phyloP scores from a whole-genome alignment of 2,797 vertebrate genomes.

The Selene dorsalis region DNA sequence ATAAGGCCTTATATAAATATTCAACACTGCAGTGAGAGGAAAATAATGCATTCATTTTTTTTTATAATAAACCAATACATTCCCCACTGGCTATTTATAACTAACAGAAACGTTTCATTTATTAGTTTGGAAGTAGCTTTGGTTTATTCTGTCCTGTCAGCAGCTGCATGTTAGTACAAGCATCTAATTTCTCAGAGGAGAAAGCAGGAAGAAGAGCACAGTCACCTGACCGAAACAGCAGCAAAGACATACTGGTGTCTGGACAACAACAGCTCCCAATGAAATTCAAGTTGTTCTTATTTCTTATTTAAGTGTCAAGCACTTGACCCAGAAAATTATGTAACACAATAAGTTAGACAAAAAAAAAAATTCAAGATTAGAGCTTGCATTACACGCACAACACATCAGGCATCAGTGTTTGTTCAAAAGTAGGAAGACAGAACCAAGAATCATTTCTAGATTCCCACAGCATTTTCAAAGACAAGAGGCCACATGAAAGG shows the following conservation, averaged over 20 bases:
- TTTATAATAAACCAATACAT: neutral
- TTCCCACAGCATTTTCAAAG: conserved; percentile 45
- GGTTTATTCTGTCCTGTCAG: conserved; percentile 33
- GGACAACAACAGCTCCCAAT: conserved; percentile 4
- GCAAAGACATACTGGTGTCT: conserved; percentile 5
- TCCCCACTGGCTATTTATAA: neutral
- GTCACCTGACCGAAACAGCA: conserved; percentile 60
- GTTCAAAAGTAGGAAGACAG: neutral
- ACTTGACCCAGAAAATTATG: neutral
- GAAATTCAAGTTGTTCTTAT: neutral
- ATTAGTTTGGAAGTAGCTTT: conserved; percentile 22
- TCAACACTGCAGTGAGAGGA: neutral
- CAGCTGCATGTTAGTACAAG: conserved; percentile 40
- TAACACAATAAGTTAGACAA: neutral
- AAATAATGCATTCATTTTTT: too few species aligned
- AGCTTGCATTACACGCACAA: neutral
- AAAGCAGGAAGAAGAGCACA: conserved; percentile 47
- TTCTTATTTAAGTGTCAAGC: neutral
- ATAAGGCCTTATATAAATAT: neutral
- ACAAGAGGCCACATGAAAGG: conserved; percentile 25
- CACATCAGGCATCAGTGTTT: conserved; percentile 5
- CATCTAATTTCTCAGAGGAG: conserved; percentile 33
- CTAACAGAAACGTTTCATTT: neutral
- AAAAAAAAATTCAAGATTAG: neutral
- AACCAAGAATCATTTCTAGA: conserved; percentile 20